Evolutionary conservation across 2,888 invertebrate species (phyloP).

Genomic region (Phyllotreta cruciferae): DNA sequence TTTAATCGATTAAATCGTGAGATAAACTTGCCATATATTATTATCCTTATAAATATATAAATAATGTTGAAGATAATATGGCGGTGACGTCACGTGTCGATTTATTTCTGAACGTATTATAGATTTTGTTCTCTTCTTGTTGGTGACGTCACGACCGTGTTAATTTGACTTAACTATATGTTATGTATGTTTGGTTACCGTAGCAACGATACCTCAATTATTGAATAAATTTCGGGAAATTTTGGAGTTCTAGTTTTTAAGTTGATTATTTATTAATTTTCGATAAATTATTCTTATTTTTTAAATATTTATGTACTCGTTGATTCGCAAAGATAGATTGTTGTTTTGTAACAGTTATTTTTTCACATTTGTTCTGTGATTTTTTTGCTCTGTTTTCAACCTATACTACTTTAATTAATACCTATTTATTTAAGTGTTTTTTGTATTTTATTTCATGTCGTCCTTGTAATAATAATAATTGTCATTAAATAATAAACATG

Average conservation of each 20-base stretch:
- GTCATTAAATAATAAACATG: too few relatives aligned
- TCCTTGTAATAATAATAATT: too few relatives aligned
- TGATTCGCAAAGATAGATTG: neutral
- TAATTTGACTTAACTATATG: too few relatives aligned
- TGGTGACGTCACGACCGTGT: neutral
- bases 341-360: too few relatives aligned
- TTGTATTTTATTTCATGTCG: too few relatives aligned
- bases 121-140: neutral
- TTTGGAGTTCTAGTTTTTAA: slow-evolving; percentile 13
- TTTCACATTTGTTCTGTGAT: too few relatives aligned
- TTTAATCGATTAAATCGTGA: slow-evolving; percentile 10
- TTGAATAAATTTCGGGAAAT: slow-evolving; percentile 21
- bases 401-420: too few relatives aligned
- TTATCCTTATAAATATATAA: slow-evolving; percentile 2
- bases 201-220: slow-evolving; percentile 30
- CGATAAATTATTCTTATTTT: slow-evolving; percentile 20
- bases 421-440: too few relatives aligned
- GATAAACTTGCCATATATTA: slow-evolving; percentile 24
- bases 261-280: slow-evolving; percentile 24
- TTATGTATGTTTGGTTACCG: slow-evolving; percentile 30
- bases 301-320: neutral
- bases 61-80: neutral
- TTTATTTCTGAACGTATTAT: too few relatives aligned
- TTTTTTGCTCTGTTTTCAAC: too few relatives aligned
- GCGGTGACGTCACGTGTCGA: too few relatives aligned